Conservation (phyloP, 2,797 vertebrate species). For the Lepidocolaptes lacrymiger region DNA sequence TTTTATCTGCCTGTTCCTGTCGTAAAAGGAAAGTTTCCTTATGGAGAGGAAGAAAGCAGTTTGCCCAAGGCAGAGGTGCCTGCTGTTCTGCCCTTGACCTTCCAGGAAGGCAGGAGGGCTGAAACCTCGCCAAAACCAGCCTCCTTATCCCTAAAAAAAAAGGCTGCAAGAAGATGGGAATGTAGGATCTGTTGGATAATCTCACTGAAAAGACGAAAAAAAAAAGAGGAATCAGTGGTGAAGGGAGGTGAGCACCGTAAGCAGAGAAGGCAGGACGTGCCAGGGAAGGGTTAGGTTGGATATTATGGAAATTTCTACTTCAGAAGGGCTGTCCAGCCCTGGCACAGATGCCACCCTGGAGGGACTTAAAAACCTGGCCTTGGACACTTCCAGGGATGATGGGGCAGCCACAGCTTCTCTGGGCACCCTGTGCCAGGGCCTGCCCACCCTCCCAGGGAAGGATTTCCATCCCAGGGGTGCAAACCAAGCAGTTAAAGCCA, state of each 20-base stretch:
- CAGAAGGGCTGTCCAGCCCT: too few species aligned
- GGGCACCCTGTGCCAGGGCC: too few species aligned
- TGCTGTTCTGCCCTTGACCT: background rate
- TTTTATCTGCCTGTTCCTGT: conserved; percentile 6
- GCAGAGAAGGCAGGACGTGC: background rate
- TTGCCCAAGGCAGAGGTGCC: background rate
- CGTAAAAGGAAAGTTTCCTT: conserved; percentile 41
- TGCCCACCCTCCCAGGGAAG: too few species aligned
- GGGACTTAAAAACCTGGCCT: too few species aligned
- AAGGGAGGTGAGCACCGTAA: fast-evolving
- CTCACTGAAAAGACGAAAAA: background rate
- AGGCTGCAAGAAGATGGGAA: background rate
- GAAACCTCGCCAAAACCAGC: background rate
- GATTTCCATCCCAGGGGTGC: too few species aligned
- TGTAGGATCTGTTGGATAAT: background rate
- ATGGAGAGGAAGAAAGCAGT: background rate
- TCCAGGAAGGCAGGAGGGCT: background rate
- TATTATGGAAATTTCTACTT: background rate
- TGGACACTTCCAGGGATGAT: too few species aligned
- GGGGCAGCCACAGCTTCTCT: too few species aligned
- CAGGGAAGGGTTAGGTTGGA: background rate
- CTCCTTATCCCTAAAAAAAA: background rate
- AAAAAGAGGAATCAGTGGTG: fast-evolving
- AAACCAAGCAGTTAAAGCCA: too few species aligned
- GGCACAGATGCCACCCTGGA: too few species aligned